Evolutionary conservation across 2,797 vertebrate genomes (phyloP).

Genomic region (Podarcis siculus): DNA sequence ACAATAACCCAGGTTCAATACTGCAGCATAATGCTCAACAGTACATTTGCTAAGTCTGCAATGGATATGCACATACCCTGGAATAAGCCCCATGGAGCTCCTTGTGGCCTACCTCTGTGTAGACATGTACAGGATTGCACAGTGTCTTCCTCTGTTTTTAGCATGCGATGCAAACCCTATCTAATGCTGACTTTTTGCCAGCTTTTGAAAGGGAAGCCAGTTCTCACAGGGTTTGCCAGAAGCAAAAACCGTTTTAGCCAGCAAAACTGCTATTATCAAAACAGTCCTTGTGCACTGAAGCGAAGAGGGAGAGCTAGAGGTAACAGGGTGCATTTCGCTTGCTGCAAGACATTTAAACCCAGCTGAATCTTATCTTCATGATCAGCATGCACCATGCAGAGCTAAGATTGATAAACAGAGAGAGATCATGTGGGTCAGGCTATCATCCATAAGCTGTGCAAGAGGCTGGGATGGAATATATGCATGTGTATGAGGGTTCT

Average conservation of each 20-base stretch:
- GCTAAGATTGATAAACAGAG: fast-evolving
- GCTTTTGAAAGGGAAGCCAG: neutral
- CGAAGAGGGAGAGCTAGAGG: neutral
- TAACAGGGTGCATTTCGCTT: neutral
- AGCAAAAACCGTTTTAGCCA: neutral
- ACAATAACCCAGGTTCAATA: neutral
- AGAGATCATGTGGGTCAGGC: neutral
- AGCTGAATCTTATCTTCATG: neutral
- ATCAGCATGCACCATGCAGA: neutral
- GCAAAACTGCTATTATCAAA: conserved; percentile 7
- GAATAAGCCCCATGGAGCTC: neutral
- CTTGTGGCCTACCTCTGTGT: neutral
- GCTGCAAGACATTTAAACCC: neutral
- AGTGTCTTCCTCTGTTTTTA: neutral
- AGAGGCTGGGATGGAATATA: neutral
- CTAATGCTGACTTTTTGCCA: neutral
- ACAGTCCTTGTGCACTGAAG: neutral
- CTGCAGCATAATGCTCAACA: neutral
- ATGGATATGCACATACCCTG: neutral
- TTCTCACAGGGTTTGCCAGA: neutral
- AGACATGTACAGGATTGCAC: neutral
- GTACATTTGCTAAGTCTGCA: neutral
- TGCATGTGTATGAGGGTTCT: neutral
- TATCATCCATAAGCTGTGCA: neutral
- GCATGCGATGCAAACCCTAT: neutral